Base-by-base conservation (phyloP, 2,797 vertebrate genomes). In the Dermochelys coriacea region DNA sequence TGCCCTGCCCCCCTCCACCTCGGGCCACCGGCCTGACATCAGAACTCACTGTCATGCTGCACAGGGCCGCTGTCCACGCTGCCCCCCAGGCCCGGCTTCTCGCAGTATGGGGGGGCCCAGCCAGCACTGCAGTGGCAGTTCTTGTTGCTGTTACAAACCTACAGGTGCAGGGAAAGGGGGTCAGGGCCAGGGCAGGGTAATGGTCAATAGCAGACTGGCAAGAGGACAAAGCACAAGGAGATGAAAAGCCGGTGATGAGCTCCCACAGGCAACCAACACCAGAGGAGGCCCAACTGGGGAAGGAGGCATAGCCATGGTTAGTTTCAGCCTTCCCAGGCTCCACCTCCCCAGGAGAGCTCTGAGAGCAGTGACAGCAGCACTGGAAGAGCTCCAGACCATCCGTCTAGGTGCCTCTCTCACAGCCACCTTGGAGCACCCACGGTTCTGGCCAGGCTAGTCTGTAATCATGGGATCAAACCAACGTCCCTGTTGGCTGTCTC, bases 101-200 rank as follows among this genome's bases (percentile, higher is more conserved):
- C 98, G 19, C 99, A 99, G 98, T 95, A 98, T 0, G 99, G 99
- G 0, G 99, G 99, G 0, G 99, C 99, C 99, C 99, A 99, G 68
- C 99, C 99, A 0, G 98, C 97, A 8, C 98, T 97, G 31, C 99
- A 99, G 97, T 99, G 99, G 92, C 99, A 99, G 97, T 99, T 99
- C 83, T 94, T 95, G 91, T 99, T 99, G 97, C 99, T 99, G 98
- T 99, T 99, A 96, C 99, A 99, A 77, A 99, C 99, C 99, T 99
- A 92, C 19, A 85, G 45, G 27, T 8, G 74, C 25, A 4, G 90
- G 71, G 45, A 82, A 34, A 88, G n/a, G 10, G 52, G 25, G 50
- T 12, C 82, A 47, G 83, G 80, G 52, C 54, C 10, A 25, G 10
- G 0, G 0, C 5, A 74, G 83, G 37, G 8, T 3, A 54, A 54